Percentiles rank a stretch among this genome's conserved stretches.
phyloP scores from a whole-genome alignment of 2,797 vertebrate genomes.

The Phalloptychus januarius region DNA sequence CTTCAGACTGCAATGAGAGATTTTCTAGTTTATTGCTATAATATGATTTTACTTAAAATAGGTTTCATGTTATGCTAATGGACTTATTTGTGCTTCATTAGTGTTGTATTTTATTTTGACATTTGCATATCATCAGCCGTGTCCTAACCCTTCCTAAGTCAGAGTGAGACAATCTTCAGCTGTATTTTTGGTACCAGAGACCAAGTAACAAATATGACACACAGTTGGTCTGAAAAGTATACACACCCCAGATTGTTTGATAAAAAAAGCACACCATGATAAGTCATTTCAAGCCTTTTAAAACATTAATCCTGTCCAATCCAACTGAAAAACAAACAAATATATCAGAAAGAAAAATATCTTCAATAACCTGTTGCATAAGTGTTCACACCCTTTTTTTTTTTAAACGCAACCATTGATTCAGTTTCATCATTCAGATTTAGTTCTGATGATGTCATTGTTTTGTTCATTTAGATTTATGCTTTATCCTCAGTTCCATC shows the following conservation, averaged over 20 bases:
- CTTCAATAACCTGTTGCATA: background rate
- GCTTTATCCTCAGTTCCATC: background rate
- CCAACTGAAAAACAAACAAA: background rate
- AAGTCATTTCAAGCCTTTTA: background rate
- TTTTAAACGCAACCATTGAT: background rate
- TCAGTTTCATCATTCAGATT: background rate
- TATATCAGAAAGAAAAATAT: background rate
- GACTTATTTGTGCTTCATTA: background rate
- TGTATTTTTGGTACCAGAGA: slow-evolving; percentile 39
- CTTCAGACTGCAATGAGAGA: background rate
- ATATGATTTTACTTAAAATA: background rate
- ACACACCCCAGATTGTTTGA: background rate
- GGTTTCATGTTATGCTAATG: background rate
- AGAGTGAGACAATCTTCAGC: slow-evolving; percentile 21
- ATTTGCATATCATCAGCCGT: slow-evolving; percentile 12
- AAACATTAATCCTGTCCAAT: background rate
- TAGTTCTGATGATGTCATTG: background rate
- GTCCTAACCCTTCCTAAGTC: slow-evolving; percentile 28
- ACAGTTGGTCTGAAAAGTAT: background rate
- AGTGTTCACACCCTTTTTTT: background rate
- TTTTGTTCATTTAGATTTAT: background rate
- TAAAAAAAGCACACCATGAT: background rate
- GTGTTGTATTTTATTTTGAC: background rate
- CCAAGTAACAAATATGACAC: background rate
- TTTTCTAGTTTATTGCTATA: too few relatives aligned